Base-by-base conservation (phyloP, 2,888 invertebrate genomes). In the Gibbula magus region DNA sequence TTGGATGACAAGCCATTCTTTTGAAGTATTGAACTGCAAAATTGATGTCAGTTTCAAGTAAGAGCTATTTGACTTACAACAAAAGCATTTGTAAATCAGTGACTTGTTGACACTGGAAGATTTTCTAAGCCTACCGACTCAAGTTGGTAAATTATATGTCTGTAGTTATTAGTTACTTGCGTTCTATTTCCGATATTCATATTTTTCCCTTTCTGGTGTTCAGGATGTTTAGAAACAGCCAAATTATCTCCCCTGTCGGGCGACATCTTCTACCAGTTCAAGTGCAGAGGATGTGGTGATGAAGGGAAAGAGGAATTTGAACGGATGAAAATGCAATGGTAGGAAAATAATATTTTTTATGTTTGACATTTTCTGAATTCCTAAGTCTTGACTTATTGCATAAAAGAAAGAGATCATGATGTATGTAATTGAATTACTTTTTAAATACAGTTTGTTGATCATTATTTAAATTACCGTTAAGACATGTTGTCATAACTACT, bases 241-340 rank as follows among this genome's bases (percentile, higher is more conserved):
- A 84, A 85, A 54, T 89, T 89, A 4, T 89, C 90, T 7, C 80
- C 87, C 18, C 83, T 92, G 18, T 83, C 86, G 5, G 91, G 89
- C 51, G 91, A 92, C 78, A 87, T 88, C 29, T 88, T 91, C 82
- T 92, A 89, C 80, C 79, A 84, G 35, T 88, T 91, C 52, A 87
- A 83, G 51, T 91, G 91, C 83, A 76, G 82, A 10, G 81, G 84
- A 13, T 92, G 91, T 86, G 86, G 84, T n/a, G 82, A 80, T 3
- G 85, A 83, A 61, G 86, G 84, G 18, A 84, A 86, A 75, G 91
- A 91, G 75, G 87, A 88, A 66, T 86, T 88, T 77, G 82, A 85
- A 18, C 83, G 91, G 35, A 86, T 86, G 66, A 88, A 84, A 77
- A 83, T 91, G 32, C 89, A 88, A 74, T 91, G 91, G 91, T 90